Evolutionary conservation across 1,140 invertebrate species (phyloP).

Genomic region (Diorhabda elongata): DNA sequence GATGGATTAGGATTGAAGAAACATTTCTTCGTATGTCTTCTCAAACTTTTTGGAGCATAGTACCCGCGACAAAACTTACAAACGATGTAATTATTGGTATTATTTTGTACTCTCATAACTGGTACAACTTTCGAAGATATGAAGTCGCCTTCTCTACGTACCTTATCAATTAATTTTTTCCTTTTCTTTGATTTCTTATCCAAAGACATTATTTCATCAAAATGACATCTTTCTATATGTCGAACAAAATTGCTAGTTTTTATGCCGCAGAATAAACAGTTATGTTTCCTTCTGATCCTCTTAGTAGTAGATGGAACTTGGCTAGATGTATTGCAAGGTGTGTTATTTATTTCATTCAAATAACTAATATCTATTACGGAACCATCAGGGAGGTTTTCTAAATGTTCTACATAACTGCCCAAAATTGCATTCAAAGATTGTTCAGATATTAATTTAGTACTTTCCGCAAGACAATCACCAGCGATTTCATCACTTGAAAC

Average conservation of each 20-base stretch:
- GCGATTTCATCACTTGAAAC: too few species aligned
- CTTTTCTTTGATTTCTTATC: conserved; percentile 5
- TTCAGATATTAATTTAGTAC: too few species aligned
- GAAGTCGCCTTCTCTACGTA: conserved; percentile 12
- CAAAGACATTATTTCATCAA: conserved; percentile 3
- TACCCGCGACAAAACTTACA: conserved; percentile 12
- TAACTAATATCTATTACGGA: too few species aligned
- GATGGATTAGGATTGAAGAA: conserved; percentile 4
- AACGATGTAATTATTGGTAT: background rate
- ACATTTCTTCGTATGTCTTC: conserved; percentile 11
- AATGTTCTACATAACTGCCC: too few species aligned
- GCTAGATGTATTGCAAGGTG: too few species aligned
- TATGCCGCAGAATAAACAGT: conserved; percentile 15
- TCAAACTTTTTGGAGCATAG: conserved; percentile 14
- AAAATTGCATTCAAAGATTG: too few species aligned
- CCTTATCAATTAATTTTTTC: conserved; percentile 12
- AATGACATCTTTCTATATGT: conserved; percentile 22
- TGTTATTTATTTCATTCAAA: too few species aligned
- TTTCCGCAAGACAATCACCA: too few species aligned
- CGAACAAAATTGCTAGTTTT: conserved; percentile 19
- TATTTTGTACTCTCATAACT: conserved; percentile 3
- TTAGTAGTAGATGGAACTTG: too few species aligned
- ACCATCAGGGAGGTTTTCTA: too few species aligned
- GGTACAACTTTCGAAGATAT: background rate
- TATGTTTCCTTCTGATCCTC: background rate